Percentiles rank a stretch among this genome's conserved stretches.
Conservation (phyloP, 1,140 invertebrate genomes). For the Trichoplusia ni region DNA sequence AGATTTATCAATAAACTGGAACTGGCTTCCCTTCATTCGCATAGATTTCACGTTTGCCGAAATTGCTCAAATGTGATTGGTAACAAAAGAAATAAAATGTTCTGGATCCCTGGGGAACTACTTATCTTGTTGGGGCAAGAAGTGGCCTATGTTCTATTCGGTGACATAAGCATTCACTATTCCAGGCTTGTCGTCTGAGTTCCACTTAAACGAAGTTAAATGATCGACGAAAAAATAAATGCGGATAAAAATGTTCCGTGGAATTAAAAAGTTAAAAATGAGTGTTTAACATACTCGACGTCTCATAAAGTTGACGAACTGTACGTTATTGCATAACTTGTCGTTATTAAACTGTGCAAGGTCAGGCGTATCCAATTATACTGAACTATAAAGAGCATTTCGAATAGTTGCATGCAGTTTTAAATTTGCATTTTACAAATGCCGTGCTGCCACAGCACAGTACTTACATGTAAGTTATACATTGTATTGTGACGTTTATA, state of each 20-base stretch:
- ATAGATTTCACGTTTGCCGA: conserved; percentile 9
- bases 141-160: neutral
- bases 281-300: too few species aligned
- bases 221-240: too few species aligned
- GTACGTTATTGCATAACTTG: too few species aligned
- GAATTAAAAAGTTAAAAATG: too few species aligned
- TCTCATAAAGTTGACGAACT: too few species aligned
- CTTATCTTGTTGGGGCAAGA: neutral
- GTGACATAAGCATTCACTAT: neutral
- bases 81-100: neutral
- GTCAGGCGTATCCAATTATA: neutral
- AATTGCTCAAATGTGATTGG: neutral
- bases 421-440: conserved; percentile 19
- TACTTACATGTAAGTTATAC: conserved; percentile 18
- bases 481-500: conserved; percentile 22
- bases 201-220: neutral
- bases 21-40: neutral
- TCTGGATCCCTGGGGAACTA: neutral
- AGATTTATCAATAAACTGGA: too few species aligned
- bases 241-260: too few species aligned
- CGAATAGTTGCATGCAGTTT: conserved; percentile 6
- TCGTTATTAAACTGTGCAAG: neutral
- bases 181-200: neutral
- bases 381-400: conserved; percentile 15
- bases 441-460: conserved; percentile 5